phyloP scores from a whole-genome alignment of 2,113 vertebrate species.

The Perca schrenkii region DNA sequence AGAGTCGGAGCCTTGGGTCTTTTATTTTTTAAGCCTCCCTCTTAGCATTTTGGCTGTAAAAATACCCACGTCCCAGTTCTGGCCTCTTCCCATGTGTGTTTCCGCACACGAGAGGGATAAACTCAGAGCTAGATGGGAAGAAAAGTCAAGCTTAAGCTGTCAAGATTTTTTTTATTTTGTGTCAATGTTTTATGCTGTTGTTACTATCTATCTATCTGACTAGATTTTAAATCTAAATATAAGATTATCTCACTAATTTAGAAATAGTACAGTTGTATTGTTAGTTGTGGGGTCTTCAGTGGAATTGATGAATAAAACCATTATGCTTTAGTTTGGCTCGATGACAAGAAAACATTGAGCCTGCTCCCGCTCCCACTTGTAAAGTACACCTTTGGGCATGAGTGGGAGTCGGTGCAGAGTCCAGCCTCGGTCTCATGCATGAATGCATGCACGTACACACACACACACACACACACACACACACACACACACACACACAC shows the following conservation, averaged over 20 bases:
- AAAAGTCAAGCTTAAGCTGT: background rate
- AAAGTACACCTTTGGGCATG: conserved; percentile 12
- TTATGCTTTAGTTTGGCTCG: background rate
- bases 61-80: conserved; percentile 37
- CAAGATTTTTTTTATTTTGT: background rate
- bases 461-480: conserved; percentile 32
- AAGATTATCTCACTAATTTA: background rate
- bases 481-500: conserved; percentile 28
- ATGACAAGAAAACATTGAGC: conserved; percentile 3
- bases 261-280: background rate
- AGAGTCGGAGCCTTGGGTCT: background rate
- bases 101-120: background rate
- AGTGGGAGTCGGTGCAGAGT: conserved; percentile 35
- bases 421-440: conserved; percentile 20
- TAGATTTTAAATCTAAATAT: background rate
- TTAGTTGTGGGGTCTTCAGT: background rate
- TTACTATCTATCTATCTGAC: no score
- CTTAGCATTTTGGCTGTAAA: conserved; percentile 30
- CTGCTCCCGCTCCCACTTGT: conserved; percentile 22
- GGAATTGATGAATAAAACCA: background rate
- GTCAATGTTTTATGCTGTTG: background rate
- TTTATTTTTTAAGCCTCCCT: conserved; percentile 10
- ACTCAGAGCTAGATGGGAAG: background rate
- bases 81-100: background rate
- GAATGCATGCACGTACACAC: conserved; percentile 30